Base-by-base conservation (phyloP, 2,888 invertebrate genomes). In the Pogonocherus hispidulus region DNA sequence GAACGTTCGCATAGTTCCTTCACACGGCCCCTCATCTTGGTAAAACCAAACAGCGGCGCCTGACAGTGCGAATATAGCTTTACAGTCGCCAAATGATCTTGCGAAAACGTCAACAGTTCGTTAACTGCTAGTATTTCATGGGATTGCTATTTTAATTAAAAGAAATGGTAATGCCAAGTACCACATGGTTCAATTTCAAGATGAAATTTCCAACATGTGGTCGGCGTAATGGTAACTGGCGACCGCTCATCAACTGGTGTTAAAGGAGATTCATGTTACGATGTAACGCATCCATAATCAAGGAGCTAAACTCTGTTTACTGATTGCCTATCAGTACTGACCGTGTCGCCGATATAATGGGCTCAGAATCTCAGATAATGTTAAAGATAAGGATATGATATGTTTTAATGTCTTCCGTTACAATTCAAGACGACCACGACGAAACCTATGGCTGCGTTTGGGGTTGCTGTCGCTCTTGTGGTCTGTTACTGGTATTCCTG, bases 201-300 rank as follows among this genome's bases (percentile, higher is more conserved):
- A 52, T 67, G 63, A 63, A 35, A 64, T 56, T 67, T 69, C 63
- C 59, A 70, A 72, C 72, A 72, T 72, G 70, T 72, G 72, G 72
- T 54, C 56, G 66, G 72, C 72, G 72, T 62, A 59, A 47, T 46
- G 16, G 27, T 22, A n/a, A 22, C 32, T 47, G 16, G 27, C 32
- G 57, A 59, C 44, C 63, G 62, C 67, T 68, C 52, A 32, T 52
- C 68, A 37, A 71, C 66, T 63, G 56, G 60, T 62, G 59, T 49
- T 64, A 71, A 62, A 66, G 64, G 66, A 66, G 67, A 67, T 67
- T 71, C 67, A 71, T 65, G 64, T 60, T 69, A 47, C 16, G 35
- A 47, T 46, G 59, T 19, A 47, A 32, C 47, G 23, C 47, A 27
- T 46, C 47, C 5, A 23, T n/a, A 18, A 59, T 46, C 35, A 44